These are phyloP conservation scores for Serranus cabrilla DNA, from an alignment of 2,797 vertebrate genomes.

Conservation along the genomic window DNA sequence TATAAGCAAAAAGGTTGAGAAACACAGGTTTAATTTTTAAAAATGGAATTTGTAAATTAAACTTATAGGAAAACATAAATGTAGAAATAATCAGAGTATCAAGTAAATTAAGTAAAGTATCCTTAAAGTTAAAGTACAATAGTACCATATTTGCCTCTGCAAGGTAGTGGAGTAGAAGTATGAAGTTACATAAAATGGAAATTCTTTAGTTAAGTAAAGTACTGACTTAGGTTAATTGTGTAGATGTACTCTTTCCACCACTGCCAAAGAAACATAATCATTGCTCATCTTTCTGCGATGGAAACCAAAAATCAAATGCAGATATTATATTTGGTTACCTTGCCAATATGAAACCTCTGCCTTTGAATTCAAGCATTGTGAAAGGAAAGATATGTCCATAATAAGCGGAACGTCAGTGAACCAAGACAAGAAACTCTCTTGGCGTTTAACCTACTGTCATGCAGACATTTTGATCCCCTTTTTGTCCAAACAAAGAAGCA, in stretches of 20 bases:
- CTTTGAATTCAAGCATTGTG: neutral
- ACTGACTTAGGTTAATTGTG: neutral
- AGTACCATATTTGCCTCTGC: too few species aligned
- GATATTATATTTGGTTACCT: neutral
- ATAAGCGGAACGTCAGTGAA: conserved; percentile 27
- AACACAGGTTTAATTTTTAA: too few species aligned
- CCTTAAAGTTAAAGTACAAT: too few species aligned
- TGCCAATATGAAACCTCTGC: neutral
- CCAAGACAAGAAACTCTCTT: conserved; percentile 5
- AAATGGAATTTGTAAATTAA: too few species aligned
- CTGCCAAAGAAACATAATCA: neutral
- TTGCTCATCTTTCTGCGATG: neutral
- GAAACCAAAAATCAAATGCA: conserved; percentile 22
- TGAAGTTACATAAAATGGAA: too few species aligned
- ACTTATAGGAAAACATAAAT: too few species aligned
- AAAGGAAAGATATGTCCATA: conserved; percentile 2
- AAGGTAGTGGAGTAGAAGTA: too few species aligned
- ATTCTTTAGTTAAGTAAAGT: neutral
- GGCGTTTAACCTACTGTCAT: conserved; percentile 27
- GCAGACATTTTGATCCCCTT: neutral
- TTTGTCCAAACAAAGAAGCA: conserved; percentile 39
- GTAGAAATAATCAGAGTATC: too few species aligned
- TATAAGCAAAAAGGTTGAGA: too few species aligned
- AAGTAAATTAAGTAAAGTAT: too few species aligned
- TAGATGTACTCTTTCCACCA: neutral